A percentile compares a stretch with the other conserved stretches of the same genome.
Conservation (phyloP, 2,888 invertebrate genomes). For the Erebia palarica region DNA sequence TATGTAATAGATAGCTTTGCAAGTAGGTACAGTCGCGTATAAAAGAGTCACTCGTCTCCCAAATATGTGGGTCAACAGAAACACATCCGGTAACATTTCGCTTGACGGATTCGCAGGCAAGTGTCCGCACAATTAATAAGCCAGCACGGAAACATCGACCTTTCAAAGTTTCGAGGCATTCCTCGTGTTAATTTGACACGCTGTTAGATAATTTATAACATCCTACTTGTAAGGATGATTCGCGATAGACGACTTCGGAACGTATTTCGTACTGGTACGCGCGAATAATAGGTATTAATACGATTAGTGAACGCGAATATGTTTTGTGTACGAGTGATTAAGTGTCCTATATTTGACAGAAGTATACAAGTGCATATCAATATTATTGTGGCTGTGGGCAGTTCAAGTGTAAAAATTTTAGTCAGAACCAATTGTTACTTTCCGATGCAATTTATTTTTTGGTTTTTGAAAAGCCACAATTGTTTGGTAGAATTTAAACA, state of each 20-base stretch:
- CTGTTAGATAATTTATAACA: conserved; percentile 81
- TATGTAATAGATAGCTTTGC: conserved; percentile 15
- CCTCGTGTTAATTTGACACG: conserved; percentile 81
- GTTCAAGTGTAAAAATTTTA: conserved; percentile 9
- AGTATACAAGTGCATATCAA: conserved; percentile 27
- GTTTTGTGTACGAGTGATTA: conserved; percentile 33
- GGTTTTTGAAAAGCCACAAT: too few relatives aligned
- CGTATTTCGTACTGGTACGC: conserved; percentile 42
- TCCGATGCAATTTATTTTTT: too few relatives aligned
- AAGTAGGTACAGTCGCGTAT: conserved; percentile 35
- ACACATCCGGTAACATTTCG: conserved; percentile 44
- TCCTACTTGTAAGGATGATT: conserved; percentile 66
- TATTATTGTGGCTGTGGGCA: conserved; percentile 25
- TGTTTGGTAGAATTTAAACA: too few relatives aligned
- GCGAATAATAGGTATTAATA: conserved; percentile 36
- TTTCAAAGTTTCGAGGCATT: conserved; percentile 65
- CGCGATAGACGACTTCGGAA: conserved; percentile 52
- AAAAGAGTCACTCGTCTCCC: conserved; percentile 24
- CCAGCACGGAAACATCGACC: conserved; percentile 69
- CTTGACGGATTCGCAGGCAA: conserved; percentile 72
- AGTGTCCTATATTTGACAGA: conserved; percentile 35
- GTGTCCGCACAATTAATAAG: conserved; percentile 77
- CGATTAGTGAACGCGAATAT: conserved; percentile 41
- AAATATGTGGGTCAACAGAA: conserved; percentile 43
- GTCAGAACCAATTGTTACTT: neutral